Evolutionary conservation across 2,797 vertebrate species (phyloP), one percentile per base, ranked within the genome.

Genomic region (Brotula barbata): DNA sequence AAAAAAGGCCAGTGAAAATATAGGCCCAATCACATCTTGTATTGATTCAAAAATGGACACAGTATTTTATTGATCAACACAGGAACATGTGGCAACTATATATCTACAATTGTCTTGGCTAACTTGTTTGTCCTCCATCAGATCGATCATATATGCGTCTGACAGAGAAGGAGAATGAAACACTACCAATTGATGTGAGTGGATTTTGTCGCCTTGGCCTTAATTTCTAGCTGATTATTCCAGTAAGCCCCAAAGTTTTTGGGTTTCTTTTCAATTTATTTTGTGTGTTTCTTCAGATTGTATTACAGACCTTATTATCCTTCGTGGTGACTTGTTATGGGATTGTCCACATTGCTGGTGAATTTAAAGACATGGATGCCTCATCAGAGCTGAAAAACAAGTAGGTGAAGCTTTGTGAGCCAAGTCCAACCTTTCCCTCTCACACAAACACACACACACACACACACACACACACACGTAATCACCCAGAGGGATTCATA

Each of bases 331-430:
- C 96, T 59, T 97, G 96, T 86, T 99, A 97, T 4, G 97, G 96
- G 42, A 98, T 99, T 69, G 96, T 96, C 75, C 94, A 99, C 73
- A 97, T 99, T 52, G 95, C 96, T 66, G 96, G 97, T 57, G 96
- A 97, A 71, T 99, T 99, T 86, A 98, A 93, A 94, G 96, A 99
- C 84, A 98, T 99, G 96, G 96, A 99, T 75, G 96, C 96, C 15
- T 97, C 96, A 61, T 98, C 96, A 74, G 96, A 99, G 87, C 91
- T 99, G 77, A 98, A 95, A 91, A 95, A 96, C 92, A 99, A 98
- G 96, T 98, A 90, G 81, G 95, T 68, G 6, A 17, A 16, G n/a
- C 43, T 41, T 0, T n/a, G n/a, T n/a, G n/a, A n/a, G n/a, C n/a
- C n/a, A n/a, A n/a, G n/a, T n/a, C n/a, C n/a, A n/a, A n/a, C n/a